Evolutionary conservation across 2,888 invertebrate genomes (phyloP).

Genomic region (Cerastis rubricosa): DNA sequence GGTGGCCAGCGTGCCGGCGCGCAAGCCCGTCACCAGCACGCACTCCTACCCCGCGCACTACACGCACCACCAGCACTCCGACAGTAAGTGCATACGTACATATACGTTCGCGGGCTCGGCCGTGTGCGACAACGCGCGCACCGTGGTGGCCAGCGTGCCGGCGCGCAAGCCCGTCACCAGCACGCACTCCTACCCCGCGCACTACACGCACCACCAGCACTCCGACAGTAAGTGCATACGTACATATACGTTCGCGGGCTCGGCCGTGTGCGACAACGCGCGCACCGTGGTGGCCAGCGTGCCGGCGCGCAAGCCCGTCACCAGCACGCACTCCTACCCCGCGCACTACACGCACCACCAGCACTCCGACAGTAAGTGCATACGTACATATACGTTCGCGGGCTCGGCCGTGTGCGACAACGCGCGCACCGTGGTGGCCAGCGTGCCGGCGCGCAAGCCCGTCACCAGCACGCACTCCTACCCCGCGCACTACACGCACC

Average conservation of each 20-base stretch:
- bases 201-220: conserved; percentile 60
- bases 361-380: conserved; percentile 63
- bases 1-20: conserved; percentile 90
- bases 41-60: conserved; percentile 62
- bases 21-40: conserved; percentile 76
- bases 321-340: conserved; percentile 48
- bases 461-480: conserved; percentile 30
- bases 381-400: conserved; percentile 78
- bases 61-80: conserved; percentile 62
- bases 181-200: conserved; percentile 58
- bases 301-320: conserved; percentile 78
- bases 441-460: conserved; percentile 86
- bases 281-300: conserved; percentile 75
- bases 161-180: conserved; percentile 77
- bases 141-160: conserved; percentile 77
- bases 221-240: conserved; percentile 60
- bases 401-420: conserved; percentile 10
- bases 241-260: not conserved
- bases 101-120: not conserved
- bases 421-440: conserved; percentile 3
- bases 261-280: not conserved
- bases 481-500: conserved; percentile 62
- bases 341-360: conserved; percentile 61
- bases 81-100: conserved; percentile 54
- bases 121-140: not conserved